phyloP scores from a whole-genome alignment of 2,888 invertebrate genomes.

The Arctia plantaginis region DNA sequence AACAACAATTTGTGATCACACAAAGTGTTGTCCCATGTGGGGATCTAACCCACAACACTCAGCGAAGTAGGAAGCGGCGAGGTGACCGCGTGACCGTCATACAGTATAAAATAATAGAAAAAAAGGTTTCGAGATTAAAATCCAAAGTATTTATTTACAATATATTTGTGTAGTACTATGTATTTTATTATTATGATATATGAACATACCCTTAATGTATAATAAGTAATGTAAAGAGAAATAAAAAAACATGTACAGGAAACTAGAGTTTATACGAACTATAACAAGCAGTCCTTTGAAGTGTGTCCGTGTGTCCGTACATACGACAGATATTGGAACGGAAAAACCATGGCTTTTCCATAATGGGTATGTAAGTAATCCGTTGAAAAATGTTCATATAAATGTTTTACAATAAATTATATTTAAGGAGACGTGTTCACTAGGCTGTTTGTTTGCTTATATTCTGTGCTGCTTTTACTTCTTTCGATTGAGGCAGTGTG shows the following conservation, averaged over 20 bases:
- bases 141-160: too few species aligned
- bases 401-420: conserved; percentile 13
- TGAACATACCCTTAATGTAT: background rate
- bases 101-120: too few species aligned
- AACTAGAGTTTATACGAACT: background rate
- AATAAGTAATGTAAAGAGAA: background rate
- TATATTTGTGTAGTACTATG: background rate
- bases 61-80: too few species aligned
- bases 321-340: conserved; percentile 16
- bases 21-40: too few species aligned
- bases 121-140: too few species aligned
- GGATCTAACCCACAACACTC: too few species aligned
- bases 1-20: too few species aligned
- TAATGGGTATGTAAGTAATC: conserved; percentile 27
- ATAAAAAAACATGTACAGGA: background rate
- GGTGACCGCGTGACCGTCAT: too few species aligned
- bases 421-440: background rate
- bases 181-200: background rate
- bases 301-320: background rate
- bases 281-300: conserved; percentile 3
- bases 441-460: background rate
- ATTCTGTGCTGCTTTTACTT: background rate
- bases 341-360: conserved; percentile 46
- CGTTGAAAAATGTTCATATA: conserved; percentile 38
- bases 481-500: background rate